phyloP scores from a whole-genome alignment of 1,140 invertebrate genomes.

The Yoshiicerus persimilis region DNA sequence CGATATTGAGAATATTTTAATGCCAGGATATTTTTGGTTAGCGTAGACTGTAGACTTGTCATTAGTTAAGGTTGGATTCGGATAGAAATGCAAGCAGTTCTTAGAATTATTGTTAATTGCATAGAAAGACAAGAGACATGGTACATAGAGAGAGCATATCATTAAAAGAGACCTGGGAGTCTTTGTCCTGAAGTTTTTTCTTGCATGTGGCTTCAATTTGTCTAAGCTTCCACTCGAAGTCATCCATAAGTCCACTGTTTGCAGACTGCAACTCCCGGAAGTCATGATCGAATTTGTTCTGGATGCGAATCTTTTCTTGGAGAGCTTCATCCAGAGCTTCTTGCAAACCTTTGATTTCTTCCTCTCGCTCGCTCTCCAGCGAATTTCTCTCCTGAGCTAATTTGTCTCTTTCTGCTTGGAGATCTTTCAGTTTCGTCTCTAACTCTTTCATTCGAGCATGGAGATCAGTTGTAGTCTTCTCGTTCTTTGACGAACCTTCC shows the following conservation, averaged over 20 bases:
- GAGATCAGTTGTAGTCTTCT: constrained; percentile 54
- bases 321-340: constrained; percentile 63
- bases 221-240: constrained; percentile 69
- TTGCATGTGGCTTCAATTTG: constrained; percentile 66
- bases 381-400: constrained; percentile 53
- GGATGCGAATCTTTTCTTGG: constrained; percentile 61
- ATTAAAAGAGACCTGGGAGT: constrained; percentile 53
- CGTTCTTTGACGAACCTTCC: constrained; percentile 51
- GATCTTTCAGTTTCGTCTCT: constrained; percentile 46
- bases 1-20: too few relatives aligned
- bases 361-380: constrained; percentile 55
- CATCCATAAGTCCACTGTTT: constrained; percentile 62
- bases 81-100: background rate
- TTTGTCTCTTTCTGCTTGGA: constrained; percentile 54
- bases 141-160: background rate
- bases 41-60: too few relatives aligned
- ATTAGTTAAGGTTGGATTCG: background rate
- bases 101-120: background rate
- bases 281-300: constrained; percentile 62
- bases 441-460: constrained; percentile 57
- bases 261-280: constrained; percentile 63
- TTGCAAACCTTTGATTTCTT: constrained; percentile 58
- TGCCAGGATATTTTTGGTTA: too few relatives aligned
- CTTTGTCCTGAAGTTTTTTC: constrained; percentile 61
- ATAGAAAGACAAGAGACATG: background rate